Percentiles rank a stretch among this genome's conserved stretches.
Conservation (phyloP, 1,140 invertebrate species). For the Tetragonula clypearis region DNA sequence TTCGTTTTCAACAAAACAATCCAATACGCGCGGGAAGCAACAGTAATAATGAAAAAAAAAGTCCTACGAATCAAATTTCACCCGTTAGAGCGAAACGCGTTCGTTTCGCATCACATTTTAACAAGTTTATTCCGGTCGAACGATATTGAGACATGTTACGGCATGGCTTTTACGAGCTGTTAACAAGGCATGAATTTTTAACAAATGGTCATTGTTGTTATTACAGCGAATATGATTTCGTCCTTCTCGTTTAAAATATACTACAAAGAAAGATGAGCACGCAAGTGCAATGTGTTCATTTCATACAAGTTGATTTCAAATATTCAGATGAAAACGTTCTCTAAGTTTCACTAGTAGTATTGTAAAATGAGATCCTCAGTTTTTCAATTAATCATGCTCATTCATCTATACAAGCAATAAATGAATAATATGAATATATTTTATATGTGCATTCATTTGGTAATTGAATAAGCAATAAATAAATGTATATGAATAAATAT, state of each 20-base stretch:
- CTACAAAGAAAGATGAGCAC: no score
- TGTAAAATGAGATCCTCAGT: no score
- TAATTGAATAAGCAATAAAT: no score
- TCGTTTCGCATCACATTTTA: background rate
- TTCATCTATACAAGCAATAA: no score
- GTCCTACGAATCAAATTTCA: background rate
- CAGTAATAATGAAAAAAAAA: background rate
- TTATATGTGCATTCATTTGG: no score
- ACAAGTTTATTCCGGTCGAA: background rate
- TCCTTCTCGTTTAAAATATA: background rate
- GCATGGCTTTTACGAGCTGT: background rate
- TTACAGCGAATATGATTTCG: background rate
- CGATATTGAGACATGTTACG: background rate
- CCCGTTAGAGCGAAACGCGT: background rate
- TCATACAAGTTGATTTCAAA: no score
- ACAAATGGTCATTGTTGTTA: slow-evolving; percentile 29
- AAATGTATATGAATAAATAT: no score
- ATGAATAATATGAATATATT: no score
- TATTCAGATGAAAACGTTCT: no score
- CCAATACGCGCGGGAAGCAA: background rate
- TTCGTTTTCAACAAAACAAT: background rate
- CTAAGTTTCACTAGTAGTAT: no score
- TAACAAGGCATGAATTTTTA: slow-evolving; percentile 57
- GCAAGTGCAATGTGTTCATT: no score
- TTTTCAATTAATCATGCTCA: no score